Base-by-base conservation (phyloP, 37 sponge, comb jelly and placozoan genomes). In the Mnemiopsis leidyi region DNA sequence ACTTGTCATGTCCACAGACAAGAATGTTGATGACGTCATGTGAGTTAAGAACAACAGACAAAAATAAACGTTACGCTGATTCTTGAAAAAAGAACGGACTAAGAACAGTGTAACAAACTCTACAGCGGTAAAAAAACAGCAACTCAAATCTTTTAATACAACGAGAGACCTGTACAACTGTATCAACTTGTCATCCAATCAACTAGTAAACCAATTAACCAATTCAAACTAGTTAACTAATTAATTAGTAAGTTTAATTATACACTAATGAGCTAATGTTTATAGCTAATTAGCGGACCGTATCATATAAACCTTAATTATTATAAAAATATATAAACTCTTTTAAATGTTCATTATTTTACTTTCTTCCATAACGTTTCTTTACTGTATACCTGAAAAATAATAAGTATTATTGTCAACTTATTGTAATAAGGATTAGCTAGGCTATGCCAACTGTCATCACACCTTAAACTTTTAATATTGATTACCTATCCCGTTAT, bases 331-430 rank as follows among this genome's bases (percentile, higher is more conserved):
- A 48, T 48, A 48, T 48, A 48, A 48, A 48, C 61, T 48, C 61
- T 48, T 48, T 48, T 48, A 48, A 48, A 48, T 48, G 61, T 48
- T 77, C 1, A 77, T 77, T 34, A 77, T 32, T 77, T 77, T 5
- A 77, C 79, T 33, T 85, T 85, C 28, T 85, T 85, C 90, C 90
- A 85, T 39, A 85, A 40, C 30, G 26, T 40, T 33, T 85, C 90
- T 39, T 85, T 85, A 39, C 90, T 85, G 30, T 39, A 85, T 0
- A 85, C 61, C 61, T 48, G 61, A 48, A 48, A 48, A 48, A 48
- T 18, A 48, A 48, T 48, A n/a, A n/a, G n/a, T n/a, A n/a, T n/a
- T n/a, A n/a, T n/a, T n/a, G n/a, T n/a, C n/a, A n/a, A n/a, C n/a
- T n/a, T n/a, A n/a, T n/a, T n/a, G n/a, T n/a, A n/a, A n/a, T n/a